Conservation (phyloP, 1,140 invertebrate genomes). For the Acyrthosiphon pisum region DNA sequence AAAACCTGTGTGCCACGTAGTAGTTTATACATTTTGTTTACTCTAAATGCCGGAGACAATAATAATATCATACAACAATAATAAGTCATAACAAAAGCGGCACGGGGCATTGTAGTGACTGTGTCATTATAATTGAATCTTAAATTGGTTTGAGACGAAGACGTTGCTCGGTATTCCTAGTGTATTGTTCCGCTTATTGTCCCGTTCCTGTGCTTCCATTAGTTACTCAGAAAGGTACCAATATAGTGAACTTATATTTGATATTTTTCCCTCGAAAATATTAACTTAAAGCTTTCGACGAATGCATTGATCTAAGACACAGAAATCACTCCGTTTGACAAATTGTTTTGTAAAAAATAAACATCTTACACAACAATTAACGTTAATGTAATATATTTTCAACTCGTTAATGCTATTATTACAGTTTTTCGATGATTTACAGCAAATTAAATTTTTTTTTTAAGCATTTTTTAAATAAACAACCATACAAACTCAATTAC, state of each 20-base stretch:
- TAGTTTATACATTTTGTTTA: not conserved
- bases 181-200: not conserved
- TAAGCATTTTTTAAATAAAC: not conserved
- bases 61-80: not conserved
- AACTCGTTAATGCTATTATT: not conserved
- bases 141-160: not conserved
- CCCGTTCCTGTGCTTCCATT: not conserved
- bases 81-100: not conserved
- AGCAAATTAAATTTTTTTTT: not conserved
- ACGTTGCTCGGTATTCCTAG: not conserved
- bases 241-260: not conserved
- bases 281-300: not conserved
- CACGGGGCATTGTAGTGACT: not conserved
- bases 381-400: not conserved
- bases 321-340: not conserved
- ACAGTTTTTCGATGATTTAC: not conserved
- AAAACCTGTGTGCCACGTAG: too few species aligned
- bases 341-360: not conserved
- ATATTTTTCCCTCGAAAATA: not conserved
- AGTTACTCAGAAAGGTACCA: not conserved
- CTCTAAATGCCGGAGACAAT: not conserved
- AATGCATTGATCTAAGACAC: not conserved
- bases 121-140: conserved; percentile 44
- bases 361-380: not conserved
- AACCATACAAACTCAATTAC: not conserved